Percentiles rank a stretch among this genome's conserved stretches.
These are phyloP conservation scores for Anser brachyrhynchus DNA, from an alignment of 2,113 vertebrate species.

Conservation along the genomic window DNA sequence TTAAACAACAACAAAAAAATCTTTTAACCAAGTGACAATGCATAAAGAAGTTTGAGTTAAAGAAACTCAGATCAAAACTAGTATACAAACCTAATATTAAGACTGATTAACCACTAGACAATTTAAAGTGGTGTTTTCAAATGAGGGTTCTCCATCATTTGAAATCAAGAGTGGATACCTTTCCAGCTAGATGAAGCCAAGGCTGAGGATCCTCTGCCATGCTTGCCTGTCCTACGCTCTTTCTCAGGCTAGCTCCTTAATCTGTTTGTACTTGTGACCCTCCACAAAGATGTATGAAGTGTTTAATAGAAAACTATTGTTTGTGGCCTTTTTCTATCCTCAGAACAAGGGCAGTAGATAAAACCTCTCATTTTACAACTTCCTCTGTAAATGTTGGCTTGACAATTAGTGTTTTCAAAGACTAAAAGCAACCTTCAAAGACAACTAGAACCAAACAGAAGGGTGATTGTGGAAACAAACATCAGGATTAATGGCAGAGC, in stretches of 20 bases:
- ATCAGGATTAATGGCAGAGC: neutral
- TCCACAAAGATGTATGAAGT: neutral
- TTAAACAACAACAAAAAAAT: neutral
- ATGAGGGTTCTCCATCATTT: neutral
- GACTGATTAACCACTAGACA: neutral
- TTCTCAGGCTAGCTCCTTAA: neutral
- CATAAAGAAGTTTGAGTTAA: neutral
- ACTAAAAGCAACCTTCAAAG: conserved; percentile 59
- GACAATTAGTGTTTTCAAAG: conserved; percentile 68
- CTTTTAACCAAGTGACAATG: neutral
- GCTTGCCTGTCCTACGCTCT: neutral
- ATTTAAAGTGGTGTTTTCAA: neutral
- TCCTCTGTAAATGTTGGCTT: conserved; percentile 67
- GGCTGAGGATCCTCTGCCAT: neutral
- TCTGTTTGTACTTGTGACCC: conserved; percentile 42
- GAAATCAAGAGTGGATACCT: neutral
- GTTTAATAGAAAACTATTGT: conserved; percentile 50
- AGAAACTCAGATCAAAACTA: neutral
- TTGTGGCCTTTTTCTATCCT: conserved; percentile 31
- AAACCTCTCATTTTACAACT: conserved; percentile 65
- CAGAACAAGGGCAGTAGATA: conserved; percentile 49
- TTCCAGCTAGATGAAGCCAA: neutral
- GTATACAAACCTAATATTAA: neutral
- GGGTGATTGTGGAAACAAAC: conserved; percentile 1
- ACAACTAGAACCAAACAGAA: conserved; percentile 40